phyloP scores from a whole-genome alignment of 2,888 invertebrate genomes.

The Lasioglossum leucozonium region DNA sequence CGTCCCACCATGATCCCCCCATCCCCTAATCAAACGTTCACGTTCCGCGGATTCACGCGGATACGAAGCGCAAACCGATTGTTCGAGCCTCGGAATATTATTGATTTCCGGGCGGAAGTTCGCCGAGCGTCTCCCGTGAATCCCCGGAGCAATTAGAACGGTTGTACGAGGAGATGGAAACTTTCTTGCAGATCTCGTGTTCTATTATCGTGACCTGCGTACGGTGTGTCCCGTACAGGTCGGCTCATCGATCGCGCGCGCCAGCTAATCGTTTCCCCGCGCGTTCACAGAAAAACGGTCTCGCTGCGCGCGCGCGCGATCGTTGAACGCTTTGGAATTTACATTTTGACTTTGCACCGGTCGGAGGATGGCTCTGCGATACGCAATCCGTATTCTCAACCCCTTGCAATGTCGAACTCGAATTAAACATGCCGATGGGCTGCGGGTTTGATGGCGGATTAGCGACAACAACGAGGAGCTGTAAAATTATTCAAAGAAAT shows the following conservation, averaged over 20 bases:
- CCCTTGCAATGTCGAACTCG: background rate
- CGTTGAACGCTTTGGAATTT: background rate
- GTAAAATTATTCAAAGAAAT: background rate
- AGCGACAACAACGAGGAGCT: too few species aligned
- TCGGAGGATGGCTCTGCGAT: background rate
- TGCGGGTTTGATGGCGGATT: too few species aligned
- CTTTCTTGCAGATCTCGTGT: constrained; percentile 10
- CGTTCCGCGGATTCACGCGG: constrained; percentile 15
- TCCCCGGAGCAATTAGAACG: background rate
- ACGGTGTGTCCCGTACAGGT: background rate
- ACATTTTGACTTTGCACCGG: too few species aligned
- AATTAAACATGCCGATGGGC: background rate
- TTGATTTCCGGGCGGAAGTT: constrained; percentile 22
- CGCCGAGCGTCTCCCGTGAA: background rate
- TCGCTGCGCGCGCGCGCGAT: background rate
- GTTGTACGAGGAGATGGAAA: background rate
- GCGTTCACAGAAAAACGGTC: background rate
- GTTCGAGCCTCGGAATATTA: constrained; percentile 23
- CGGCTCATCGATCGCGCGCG: too few species aligned
- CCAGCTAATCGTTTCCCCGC: background rate
- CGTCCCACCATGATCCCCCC: background rate
- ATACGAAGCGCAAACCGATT: constrained; percentile 12
- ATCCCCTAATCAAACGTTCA: background rate
- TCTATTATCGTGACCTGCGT: background rate
- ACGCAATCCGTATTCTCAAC: background rate